These are phyloP conservation scores for Loriculus beryllinus DNA, from an alignment of 2,797 vertebrate genomes.

Conservation along the genomic window DNA sequence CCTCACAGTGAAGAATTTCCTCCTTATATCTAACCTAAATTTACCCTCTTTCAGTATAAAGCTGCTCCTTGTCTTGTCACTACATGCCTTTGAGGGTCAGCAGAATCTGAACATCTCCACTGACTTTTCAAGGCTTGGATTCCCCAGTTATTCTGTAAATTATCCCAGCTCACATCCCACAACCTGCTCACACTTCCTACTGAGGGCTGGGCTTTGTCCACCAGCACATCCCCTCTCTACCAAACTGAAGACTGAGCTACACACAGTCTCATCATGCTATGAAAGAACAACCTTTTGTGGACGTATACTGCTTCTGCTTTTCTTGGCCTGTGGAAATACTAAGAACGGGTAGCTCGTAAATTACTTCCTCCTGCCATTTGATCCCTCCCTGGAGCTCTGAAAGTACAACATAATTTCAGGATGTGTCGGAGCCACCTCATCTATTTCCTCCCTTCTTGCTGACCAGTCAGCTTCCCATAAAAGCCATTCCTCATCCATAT, in stretches of 20 bases:
- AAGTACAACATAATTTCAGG: background rate
- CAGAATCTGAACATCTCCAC: background rate
- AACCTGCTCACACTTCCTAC: background rate
- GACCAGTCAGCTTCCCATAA: background rate
- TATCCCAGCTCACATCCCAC: background rate
- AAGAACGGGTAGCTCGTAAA: background rate
- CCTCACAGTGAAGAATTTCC: background rate
- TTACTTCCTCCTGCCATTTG: background rate
- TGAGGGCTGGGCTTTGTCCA: background rate
- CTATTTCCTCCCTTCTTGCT: fast-evolving
- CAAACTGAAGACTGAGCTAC: background rate
- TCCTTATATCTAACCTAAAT: background rate
- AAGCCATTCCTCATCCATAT: background rate
- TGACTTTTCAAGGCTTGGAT: background rate
- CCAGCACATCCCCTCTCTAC: background rate
- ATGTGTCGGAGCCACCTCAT: background rate
- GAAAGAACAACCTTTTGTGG: background rate
- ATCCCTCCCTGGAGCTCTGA: background rate
- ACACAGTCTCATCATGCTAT: background rate
- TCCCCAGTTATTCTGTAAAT: background rate
- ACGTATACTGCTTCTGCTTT: background rate
- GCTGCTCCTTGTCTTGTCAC: background rate
- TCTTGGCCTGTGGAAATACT: background rate
- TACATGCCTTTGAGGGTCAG: background rate
- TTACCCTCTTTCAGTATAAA: background rate